These are phyloP conservation scores for Drosophila leontia DNA, from an alignment of 1,140 invertebrate species.

Conservation along the genomic window DNA sequence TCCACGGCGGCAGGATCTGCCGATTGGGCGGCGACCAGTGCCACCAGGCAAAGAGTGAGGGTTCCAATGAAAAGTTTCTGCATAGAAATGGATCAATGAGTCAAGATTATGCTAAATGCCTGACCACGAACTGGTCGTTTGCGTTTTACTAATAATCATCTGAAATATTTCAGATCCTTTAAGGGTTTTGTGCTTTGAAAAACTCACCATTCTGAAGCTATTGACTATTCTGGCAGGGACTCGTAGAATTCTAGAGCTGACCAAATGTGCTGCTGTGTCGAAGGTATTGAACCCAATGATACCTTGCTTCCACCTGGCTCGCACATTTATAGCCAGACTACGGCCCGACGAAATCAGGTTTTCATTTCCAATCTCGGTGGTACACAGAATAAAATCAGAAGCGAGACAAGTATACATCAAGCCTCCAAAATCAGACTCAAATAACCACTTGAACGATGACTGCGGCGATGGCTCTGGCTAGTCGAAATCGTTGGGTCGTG, in stretches of 20 bases:
- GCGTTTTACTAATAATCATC: not conserved
- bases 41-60: constrained; percentile 62
- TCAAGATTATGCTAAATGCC: too few species aligned
- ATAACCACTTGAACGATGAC: constrained; percentile 66
- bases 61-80: constrained; percentile 68
- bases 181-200: not conserved
- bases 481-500: constrained; percentile 16
- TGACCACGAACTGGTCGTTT: not conserved
- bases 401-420: constrained; percentile 66
- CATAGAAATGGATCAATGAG: not conserved
- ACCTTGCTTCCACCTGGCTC: constrained; percentile 43
- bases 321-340: constrained; percentile 66
- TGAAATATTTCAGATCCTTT: not conserved
- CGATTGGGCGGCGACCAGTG: constrained; percentile 52
- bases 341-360: constrained; percentile 40
- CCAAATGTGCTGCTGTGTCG: constrained; percentile 65
- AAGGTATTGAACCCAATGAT: constrained; percentile 81
- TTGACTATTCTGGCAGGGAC: constrained; percentile 32
- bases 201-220: constrained; percentile 63
- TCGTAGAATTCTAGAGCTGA: constrained; percentile 45
- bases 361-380: constrained; percentile 37
- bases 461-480: constrained; percentile 22
- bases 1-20: constrained; percentile 44
- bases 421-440: constrained; percentile 46
- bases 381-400: constrained; percentile 17